phyloP scores from a whole-genome alignment of 2,113 vertebrate genomes.

The Paratilapia polleni region DNA sequence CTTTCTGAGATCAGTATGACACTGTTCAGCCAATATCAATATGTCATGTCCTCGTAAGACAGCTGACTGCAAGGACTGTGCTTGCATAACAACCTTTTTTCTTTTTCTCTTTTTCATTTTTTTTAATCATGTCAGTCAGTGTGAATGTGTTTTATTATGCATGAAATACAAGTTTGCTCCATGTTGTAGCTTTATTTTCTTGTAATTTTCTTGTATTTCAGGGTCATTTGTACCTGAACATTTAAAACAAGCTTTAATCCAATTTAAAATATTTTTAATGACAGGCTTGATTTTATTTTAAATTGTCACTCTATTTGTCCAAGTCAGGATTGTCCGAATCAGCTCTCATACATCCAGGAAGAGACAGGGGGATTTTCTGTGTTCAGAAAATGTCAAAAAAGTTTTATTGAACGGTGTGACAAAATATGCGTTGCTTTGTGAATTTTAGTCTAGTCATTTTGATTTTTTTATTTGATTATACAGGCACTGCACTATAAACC shows the following conservation, averaged over 20 bases:
- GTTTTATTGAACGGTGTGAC: background rate
- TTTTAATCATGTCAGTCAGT: background rate
- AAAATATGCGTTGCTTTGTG: background rate
- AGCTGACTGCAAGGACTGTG: background rate
- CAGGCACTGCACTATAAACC: background rate
- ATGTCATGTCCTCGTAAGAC: background rate
- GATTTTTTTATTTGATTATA: background rate
- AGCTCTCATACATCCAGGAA: background rate
- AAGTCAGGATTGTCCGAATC: accelerated
- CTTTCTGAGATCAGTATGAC: background rate
- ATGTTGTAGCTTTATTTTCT: no score
- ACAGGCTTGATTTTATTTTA: no score
- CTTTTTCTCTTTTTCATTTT: background rate
- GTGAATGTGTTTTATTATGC: background rate
- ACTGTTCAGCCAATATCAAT: background rate
- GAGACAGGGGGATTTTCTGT: no score
- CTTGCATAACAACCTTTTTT: no score
- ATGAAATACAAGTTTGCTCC: background rate
- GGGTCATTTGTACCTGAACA: no score
- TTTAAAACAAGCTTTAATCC: no score
- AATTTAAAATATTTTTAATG: no score
- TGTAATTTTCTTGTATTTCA: no score
- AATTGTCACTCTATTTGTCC: background rate
- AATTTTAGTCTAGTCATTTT: background rate
- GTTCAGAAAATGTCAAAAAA: background rate